A percentile compares a stretch with the other conserved stretches of the same genome.
Evolutionary conservation across 2,797 vertebrate genomes (phyloP).

Genomic region (Vipera latastei): DNA sequence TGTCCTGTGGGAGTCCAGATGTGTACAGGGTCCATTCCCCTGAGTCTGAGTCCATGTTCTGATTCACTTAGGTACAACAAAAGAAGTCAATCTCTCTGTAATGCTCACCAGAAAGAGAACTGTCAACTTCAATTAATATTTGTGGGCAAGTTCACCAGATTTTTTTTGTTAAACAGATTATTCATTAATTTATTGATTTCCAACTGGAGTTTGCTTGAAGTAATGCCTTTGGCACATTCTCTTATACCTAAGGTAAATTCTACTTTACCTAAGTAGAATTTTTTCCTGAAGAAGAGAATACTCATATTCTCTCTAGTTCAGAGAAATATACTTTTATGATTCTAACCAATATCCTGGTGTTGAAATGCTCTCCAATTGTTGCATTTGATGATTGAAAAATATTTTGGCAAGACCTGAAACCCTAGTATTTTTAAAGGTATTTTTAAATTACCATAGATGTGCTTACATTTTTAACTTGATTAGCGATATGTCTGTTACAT

Average conservation of each 20-base stretch:
- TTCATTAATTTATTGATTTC: not conserved
- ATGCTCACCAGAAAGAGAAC: not conserved
- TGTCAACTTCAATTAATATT: conserved; percentile 25
- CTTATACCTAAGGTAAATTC: not conserved
- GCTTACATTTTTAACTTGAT: not conserved
- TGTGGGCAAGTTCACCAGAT: not conserved
- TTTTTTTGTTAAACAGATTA: not conserved
- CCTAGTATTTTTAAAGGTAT: not conserved
- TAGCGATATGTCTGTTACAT: not conserved
- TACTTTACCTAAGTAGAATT: not conserved
- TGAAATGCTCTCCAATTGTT: not conserved
- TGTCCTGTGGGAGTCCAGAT: conserved; percentile 15
- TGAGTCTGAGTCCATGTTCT: not conserved
- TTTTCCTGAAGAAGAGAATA: conserved; percentile 12
- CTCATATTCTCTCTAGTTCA: not conserved
- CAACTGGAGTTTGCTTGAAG: not conserved
- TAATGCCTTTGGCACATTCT: not conserved
- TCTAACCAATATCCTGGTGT: not conserved
- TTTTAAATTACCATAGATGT: not conserved
- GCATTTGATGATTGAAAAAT: conserved; percentile 1
- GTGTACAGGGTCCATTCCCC: not conserved
- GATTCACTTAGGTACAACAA: not conserved
- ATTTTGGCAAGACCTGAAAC: not conserved
- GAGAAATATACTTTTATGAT: not conserved
- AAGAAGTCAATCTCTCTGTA: not conserved